Conservation (phyloP, 2,888 invertebrate genomes). For the Cerastis leucographa region DNA sequence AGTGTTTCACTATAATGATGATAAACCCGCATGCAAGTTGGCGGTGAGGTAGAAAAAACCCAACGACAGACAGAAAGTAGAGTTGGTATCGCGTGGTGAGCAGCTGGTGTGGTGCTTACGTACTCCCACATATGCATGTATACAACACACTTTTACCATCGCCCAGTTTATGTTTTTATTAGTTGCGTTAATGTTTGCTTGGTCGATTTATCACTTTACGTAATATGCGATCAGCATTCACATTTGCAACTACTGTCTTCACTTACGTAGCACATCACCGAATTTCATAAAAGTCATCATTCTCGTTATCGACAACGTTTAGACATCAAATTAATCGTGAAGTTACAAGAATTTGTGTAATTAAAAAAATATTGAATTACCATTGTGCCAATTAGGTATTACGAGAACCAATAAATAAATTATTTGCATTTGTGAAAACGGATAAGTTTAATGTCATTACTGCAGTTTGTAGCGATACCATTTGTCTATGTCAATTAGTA, state of each 20-base stretch:
- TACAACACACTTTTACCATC: slow-evolving; percentile 58
- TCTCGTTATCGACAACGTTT: slow-evolving; percentile 30
- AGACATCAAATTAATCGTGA: slow-evolving; percentile 28
- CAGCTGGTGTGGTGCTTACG: slow-evolving; percentile 25
- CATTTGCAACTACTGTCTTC: slow-evolving; percentile 45
- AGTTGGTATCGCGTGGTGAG: slow-evolving; percentile 35
- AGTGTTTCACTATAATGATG: slow-evolving; percentile 61
- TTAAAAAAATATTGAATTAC: slow-evolving; percentile 18
- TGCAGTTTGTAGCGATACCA: slow-evolving; percentile 68
- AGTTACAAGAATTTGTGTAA: slow-evolving; percentile 6
- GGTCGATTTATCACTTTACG: slow-evolving; percentile 57
- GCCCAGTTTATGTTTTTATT: slow-evolving; percentile 56
- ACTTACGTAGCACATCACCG: slow-evolving; percentile 36
- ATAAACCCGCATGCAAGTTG: slow-evolving; percentile 41
- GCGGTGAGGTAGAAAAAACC: slow-evolving; percentile 39
- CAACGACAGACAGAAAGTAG: slow-evolving; percentile 60
- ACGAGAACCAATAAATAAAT: slow-evolving; percentile 21
- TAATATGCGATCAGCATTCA: slow-evolving; percentile 54
- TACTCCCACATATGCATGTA: slow-evolving; percentile 25
- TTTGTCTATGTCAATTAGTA: slow-evolving; percentile 85
- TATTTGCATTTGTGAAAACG: slow-evolving; percentile 51
- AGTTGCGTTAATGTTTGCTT: slow-evolving; percentile 43
- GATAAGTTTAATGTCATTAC: slow-evolving; percentile 63
- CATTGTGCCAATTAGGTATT: slow-evolving; percentile 17
- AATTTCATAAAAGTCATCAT: slow-evolving; percentile 35